phyloP scores from a whole-genome alignment of 2,797 vertebrate species.

The Cygnus olor region DNA sequence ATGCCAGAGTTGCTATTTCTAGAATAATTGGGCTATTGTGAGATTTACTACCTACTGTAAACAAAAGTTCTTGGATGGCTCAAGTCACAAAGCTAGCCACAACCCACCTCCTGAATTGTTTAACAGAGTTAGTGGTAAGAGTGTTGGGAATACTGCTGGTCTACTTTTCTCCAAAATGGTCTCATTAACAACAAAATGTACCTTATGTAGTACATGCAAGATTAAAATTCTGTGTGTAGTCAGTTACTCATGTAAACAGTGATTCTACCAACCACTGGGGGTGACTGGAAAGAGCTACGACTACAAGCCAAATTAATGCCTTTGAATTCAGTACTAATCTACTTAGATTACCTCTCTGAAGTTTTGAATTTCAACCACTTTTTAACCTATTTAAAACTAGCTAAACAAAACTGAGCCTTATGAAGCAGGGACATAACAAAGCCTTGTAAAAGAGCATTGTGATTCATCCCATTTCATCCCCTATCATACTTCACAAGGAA shows the following conservation, averaged over 20 bases:
- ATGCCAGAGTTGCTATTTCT: background rate
- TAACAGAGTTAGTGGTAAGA: background rate
- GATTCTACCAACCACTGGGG: background rate
- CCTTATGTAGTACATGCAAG: background rate
- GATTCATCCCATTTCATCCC: background rate
- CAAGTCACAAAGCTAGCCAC: background rate
- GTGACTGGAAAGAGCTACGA: background rate
- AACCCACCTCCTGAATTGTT: background rate
- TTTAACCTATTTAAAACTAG: background rate
- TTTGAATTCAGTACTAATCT: background rate
- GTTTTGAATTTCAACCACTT: background rate
- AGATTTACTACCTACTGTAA: background rate
- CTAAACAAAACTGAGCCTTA: background rate
- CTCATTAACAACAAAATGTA: background rate
- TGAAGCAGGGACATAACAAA: background rate
- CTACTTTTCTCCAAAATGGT: background rate
- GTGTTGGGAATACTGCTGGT: background rate
- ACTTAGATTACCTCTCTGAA: background rate
- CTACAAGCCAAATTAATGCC: background rate
- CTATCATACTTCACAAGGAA: background rate
- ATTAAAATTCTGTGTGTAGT: background rate
- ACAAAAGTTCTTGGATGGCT: background rate
- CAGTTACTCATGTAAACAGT: background rate
- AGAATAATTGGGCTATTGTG: background rate
- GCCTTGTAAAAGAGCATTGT: background rate